Conservation (phyloP, 2,113 vertebrate species). For the Microtus oregoni region DNA sequence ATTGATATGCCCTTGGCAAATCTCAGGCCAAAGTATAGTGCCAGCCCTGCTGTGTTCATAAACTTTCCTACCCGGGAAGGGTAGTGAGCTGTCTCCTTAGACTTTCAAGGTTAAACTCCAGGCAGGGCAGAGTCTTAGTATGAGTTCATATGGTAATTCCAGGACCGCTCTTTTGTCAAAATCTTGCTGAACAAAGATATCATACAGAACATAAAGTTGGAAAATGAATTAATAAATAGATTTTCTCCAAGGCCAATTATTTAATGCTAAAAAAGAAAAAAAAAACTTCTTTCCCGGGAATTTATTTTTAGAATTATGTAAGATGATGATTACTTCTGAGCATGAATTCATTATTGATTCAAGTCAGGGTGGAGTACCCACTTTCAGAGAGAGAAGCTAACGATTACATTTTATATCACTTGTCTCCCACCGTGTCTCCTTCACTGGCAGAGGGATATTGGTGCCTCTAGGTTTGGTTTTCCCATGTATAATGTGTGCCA, state of each 20-base stretch:
- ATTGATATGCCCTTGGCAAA: not conserved
- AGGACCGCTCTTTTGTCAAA: not conserved
- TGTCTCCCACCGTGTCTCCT: conserved; percentile 28
- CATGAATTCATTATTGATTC: not conserved
- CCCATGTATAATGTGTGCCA: conserved; percentile 34
- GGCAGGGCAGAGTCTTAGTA: not conserved
- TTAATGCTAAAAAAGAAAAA: not conserved
- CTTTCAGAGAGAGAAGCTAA: not conserved
- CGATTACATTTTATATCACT: not conserved
- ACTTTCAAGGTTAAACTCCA: not conserved
- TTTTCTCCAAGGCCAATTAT: not conserved
- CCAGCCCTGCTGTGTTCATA: not conserved
- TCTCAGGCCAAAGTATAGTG: not conserved
- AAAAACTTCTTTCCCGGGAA: not conserved
- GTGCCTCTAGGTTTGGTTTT: conserved; percentile 34
- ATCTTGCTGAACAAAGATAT: not conserved
- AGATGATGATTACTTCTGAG: not conserved
- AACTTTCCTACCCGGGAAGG: not conserved
- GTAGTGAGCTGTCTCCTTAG: not conserved
- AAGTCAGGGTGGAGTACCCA: not conserved
- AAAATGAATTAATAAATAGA: not conserved
- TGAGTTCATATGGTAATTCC: not conserved
- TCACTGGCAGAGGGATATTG: conserved; percentile 54
- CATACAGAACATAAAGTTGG: not conserved
- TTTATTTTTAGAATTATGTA: conserved; percentile 24